Percentiles rank a stretch among this genome's conserved stretches.
Conservation (phyloP, 1,140 invertebrate species). For the Pissodes strobi region DNA sequence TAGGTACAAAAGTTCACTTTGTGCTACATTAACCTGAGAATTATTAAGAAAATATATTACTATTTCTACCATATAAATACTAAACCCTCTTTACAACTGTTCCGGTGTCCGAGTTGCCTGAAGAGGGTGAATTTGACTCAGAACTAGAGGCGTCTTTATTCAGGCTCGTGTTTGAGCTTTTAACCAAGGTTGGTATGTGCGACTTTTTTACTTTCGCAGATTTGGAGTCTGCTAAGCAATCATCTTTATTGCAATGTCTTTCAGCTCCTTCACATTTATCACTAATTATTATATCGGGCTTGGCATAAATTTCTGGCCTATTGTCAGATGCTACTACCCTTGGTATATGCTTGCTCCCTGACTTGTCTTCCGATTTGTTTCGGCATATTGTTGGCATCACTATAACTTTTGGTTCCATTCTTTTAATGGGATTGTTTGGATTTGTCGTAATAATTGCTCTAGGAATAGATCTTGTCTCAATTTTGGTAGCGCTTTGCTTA, state of each 20-base stretch:
- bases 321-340: conserved; percentile 48
- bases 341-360: conserved; percentile 40
- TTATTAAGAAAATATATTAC: neutral
- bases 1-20: no score
- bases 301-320: conserved; percentile 22
- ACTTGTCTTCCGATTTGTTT: conserved; percentile 37
- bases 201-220: conserved; percentile 34
- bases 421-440: conserved; percentile 45
- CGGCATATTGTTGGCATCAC: conserved; percentile 49
- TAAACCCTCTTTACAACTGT: conserved; percentile 48
- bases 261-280: no score
- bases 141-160: conserved; percentile 48
- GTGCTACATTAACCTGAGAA: neutral
- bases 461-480: conserved; percentile 31
- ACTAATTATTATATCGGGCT: conserved; percentile 5
- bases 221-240: neutral
- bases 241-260: no score
- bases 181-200: conserved; percentile 48
- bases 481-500: conserved; percentile 24
- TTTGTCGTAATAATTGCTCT: conserved; percentile 47
- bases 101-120: conserved; percentile 53
- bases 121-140: conserved; percentile 48
- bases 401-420: conserved; percentile 50
- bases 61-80: neutral
- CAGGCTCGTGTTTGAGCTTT: conserved; percentile 32